phyloP scores from a whole-genome alignment of 2,797 vertebrate species.

The Eulemur coronatus region DNA sequence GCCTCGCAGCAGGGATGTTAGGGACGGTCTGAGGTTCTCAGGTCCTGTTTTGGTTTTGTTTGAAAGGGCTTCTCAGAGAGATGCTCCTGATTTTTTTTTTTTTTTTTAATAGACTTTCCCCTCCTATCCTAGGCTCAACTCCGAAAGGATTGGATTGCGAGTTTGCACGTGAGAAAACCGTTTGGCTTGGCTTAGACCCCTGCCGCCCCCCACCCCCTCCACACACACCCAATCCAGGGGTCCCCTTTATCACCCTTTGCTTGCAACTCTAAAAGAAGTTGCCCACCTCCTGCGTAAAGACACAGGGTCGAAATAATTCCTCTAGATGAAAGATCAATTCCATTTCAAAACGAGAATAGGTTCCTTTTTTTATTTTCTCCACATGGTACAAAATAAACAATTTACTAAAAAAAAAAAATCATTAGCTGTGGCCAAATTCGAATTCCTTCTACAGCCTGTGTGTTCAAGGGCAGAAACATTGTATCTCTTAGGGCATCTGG shows the following conservation, averaged over 20 bases:
- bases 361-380: slow-evolving; percentile 35
- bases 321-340: slow-evolving; percentile 81
- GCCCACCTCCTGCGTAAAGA: slow-evolving; percentile 65
- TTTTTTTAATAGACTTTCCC: slow-evolving; percentile 45
- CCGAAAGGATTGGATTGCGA: slow-evolving; percentile 76
- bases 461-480: slow-evolving; percentile 72
- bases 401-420: slow-evolving; percentile 36
- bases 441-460: slow-evolving; percentile 64
- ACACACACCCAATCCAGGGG: slow-evolving; percentile 56
- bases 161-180: slow-evolving; percentile 73
- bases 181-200: slow-evolving; percentile 68
- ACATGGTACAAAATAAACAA: slow-evolving; percentile 73
- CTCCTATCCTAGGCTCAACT: slow-evolving; percentile 63
- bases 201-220: slow-evolving; percentile 43
- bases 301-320: slow-evolving; percentile 77
- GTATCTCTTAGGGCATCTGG: slow-evolving; percentile 65
- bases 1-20: slow-evolving; percentile 64
- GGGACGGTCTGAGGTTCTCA: slow-evolving; percentile 50
- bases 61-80: slow-evolving; percentile 65
- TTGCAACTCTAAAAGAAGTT: slow-evolving; percentile 78
- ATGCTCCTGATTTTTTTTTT: slow-evolving; percentile 54
- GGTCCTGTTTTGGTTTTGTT: slow-evolving; percentile 69
- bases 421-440: slow-evolving; percentile 60
- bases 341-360: slow-evolving; percentile 75
- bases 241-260: slow-evolving; percentile 72